Evolutionary conservation across 2,888 invertebrate species (phyloP).

Genomic region (Hermaeophaga mercurialis): DNA sequence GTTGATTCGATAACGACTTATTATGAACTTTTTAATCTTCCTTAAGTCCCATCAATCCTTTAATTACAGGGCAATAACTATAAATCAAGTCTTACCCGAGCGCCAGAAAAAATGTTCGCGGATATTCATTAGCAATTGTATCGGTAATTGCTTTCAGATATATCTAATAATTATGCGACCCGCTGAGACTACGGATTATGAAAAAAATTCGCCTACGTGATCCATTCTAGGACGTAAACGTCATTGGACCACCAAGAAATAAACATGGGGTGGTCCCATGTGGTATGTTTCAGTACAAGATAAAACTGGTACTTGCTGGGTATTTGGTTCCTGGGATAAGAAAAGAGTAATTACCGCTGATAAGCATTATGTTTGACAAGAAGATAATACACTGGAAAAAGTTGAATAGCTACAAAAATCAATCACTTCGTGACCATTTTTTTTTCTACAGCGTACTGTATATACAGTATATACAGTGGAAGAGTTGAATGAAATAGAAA

Average conservation of each 20-base stretch:
- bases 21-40: not conserved
- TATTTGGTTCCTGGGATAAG: conserved; percentile 17
- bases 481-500: too few species aligned
- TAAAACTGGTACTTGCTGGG: conserved; percentile 18
- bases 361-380: conserved; percentile 6
- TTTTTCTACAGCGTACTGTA: too few species aligned
- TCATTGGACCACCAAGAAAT: conserved; percentile 19
- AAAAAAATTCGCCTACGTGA: conserved; percentile 26
- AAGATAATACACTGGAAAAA: conserved; percentile 2
- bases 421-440: too few species aligned
- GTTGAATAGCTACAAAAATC: too few species aligned
- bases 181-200: conserved; percentile 11
- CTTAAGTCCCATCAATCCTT: not conserved
- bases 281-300: conserved; percentile 14
- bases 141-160: conserved; percentile 26
- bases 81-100: conserved; percentile 1
- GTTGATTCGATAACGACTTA: not conserved
- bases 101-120: conserved; percentile 12
- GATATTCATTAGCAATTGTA: conserved; percentile 26
- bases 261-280: conserved; percentile 11
- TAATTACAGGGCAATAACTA: not conserved
- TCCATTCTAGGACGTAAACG: conserved; percentile 12
- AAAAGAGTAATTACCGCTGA: conserved; percentile 14
- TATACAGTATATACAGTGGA: too few species aligned
- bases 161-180: conserved; percentile 26